Conservation (phyloP, 2,113 vertebrate species). For the Gila orcuttii region DNA sequence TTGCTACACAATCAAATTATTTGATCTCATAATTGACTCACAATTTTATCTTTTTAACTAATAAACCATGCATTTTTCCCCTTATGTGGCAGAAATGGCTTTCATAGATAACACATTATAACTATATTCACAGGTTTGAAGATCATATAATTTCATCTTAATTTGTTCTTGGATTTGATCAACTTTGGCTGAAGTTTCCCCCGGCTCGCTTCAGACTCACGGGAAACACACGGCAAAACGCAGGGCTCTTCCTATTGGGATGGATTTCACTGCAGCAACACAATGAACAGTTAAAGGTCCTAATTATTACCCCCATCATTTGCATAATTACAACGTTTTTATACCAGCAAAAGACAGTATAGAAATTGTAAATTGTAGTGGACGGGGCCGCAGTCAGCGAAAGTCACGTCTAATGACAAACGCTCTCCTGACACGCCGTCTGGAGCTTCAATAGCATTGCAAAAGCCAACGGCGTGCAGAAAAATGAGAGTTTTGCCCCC, state of each 20-base stretch:
- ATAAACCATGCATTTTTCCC: not conserved
- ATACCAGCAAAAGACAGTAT: constrained; percentile 68
- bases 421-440: constrained; percentile 88
- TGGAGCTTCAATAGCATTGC: constrained; percentile 95
- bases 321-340: constrained; percentile 79
- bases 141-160: not conserved
- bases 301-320: constrained; percentile 78
- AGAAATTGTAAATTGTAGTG: constrained; percentile 82
- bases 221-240: constrained; percentile 25
- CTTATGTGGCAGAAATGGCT: not conserved
- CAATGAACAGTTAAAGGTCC: constrained; percentile 73
- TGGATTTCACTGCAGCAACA: constrained; percentile 63
- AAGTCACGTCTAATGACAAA: constrained; percentile 96
- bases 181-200: not conserved
- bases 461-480: constrained; percentile 83
- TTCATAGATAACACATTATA: not conserved
- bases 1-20: too few relatives aligned
- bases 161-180: not conserved
- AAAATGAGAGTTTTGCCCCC: constrained; percentile 97
- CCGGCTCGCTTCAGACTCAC: not conserved
- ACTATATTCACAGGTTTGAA: too few relatives aligned
- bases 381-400: constrained; percentile 68
- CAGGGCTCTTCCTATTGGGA: constrained; percentile 55
- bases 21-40: not conserved
- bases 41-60: not conserved